Conservation (phyloP, 2,797 vertebrate genomes). For the Lithobates sylvaticus region DNA sequence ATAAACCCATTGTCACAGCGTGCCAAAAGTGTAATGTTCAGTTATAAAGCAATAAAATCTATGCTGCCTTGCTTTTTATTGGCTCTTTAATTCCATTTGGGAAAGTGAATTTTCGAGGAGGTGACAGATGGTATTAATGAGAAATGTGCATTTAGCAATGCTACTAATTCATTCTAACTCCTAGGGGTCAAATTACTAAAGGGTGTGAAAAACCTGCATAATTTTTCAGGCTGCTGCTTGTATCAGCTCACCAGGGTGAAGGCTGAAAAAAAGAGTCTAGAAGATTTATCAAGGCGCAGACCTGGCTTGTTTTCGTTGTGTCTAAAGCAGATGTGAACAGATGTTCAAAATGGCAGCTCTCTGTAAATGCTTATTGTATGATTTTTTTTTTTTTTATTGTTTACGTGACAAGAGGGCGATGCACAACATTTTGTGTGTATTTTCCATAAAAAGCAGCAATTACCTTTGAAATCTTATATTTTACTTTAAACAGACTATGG, state of each 20-base stretch:
- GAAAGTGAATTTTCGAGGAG: slow-evolving; percentile 38
- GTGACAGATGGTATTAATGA: slow-evolving; percentile 56
- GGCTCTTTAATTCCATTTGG: slow-evolving; percentile 38
- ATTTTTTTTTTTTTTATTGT: slow-evolving; percentile 24
- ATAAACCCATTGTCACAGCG: slow-evolving; percentile 10
- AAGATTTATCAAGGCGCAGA: slow-evolving; percentile 46
- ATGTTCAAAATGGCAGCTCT: slow-evolving; percentile 50
- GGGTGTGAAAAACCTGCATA: slow-evolving; percentile 47
- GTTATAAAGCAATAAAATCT: slow-evolving; percentile 7
- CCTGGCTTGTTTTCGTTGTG: slow-evolving; percentile 34
- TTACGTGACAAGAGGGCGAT: slow-evolving; percentile 13
- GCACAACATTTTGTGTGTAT: slow-evolving; percentile 3
- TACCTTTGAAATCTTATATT: background rate
- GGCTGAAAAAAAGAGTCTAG: slow-evolving; percentile 31
- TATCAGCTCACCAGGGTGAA: slow-evolving; percentile 49
- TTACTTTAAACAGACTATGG: slow-evolving; percentile 11
- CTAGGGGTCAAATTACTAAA: slow-evolving; percentile 50
- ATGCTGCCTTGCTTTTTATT: slow-evolving; percentile 15
- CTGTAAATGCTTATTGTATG: slow-evolving; percentile 25
- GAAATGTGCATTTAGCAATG: slow-evolving; percentile 53
- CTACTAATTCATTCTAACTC: slow-evolving; percentile 56
- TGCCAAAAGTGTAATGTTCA: background rate
- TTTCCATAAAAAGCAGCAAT: slow-evolving; percentile 6
- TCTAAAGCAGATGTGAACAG: slow-evolving; percentile 49
- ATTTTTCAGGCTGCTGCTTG: slow-evolving; percentile 45